Percentiles rank a stretch among this genome's conserved stretches.
These are phyloP conservation scores for Pelecanus crispus DNA, from an alignment of 2,113 vertebrate species.

Conservation along the genomic window DNA sequence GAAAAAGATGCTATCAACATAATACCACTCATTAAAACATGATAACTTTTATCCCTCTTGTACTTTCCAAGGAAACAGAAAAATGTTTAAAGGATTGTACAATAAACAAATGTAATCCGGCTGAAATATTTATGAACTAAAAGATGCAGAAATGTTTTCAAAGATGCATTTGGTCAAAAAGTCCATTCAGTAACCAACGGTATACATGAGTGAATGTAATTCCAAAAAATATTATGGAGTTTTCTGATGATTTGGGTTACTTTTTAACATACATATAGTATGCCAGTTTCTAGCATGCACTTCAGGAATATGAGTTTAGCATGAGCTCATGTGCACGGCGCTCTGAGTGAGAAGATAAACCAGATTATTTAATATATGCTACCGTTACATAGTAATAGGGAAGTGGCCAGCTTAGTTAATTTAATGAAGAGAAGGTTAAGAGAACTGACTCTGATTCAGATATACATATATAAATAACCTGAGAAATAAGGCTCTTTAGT, in stretches of 20 bases:
- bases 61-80: neutral
- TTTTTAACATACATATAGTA: neutral
- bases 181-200: neutral
- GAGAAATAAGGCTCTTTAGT: neutral
- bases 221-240: neutral
- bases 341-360: neutral
- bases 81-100: neutral
- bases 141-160: neutral
- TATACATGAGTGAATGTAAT: neutral
- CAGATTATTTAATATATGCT: neutral
- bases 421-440: neutral
- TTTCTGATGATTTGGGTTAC: neutral
- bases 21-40: neutral
- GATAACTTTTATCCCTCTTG: neutral
- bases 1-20: neutral
- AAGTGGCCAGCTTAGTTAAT: neutral
- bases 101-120: neutral
- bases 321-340: neutral
- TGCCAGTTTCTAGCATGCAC: neutral
- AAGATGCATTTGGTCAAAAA: neutral
- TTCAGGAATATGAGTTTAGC: neutral
- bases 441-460: neutral
- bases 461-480: accelerated
- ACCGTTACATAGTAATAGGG: neutral
- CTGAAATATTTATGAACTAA: slow-evolving; percentile 21